Percentiles rank a stretch among this genome's conserved stretches.
Conservation (phyloP, 2,888 invertebrate genomes). For the Magallana nippona region DNA sequence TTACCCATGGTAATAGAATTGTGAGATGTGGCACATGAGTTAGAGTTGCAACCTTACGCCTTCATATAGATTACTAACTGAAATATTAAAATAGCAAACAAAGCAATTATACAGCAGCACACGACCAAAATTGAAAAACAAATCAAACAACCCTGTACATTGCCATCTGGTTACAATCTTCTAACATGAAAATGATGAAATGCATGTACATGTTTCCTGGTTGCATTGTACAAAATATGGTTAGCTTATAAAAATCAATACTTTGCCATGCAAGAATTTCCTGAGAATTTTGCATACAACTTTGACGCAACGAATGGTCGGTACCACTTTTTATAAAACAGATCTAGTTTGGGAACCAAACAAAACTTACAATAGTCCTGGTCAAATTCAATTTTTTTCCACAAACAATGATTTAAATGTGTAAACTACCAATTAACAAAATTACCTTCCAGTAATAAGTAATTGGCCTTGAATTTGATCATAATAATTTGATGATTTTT, state of each 20-base stretch:
- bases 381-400: constrained; percentile 28
- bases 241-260: not conserved
- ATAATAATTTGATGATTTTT: constrained; percentile 47
- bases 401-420: constrained; percentile 35
- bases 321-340: constrained; percentile 35
- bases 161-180: too few species aligned
- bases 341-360: constrained; percentile 31
- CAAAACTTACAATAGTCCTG: constrained; percentile 16
- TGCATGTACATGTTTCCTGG: too few species aligned
- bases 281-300: not conserved
- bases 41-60: too few species aligned
- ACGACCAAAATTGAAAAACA: too few species aligned
- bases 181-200: too few species aligned
- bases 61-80: too few species aligned
- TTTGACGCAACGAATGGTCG: constrained; percentile 23
- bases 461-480: constrained; percentile 55
- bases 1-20: too few species aligned
- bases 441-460: constrained; percentile 18
- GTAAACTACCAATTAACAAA: constrained; percentile 43
- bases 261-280: not conserved
- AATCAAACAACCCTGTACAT: too few species aligned
- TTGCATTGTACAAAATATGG: not conserved
- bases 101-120: too few species aligned
- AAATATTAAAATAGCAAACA: too few species aligned
- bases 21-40: too few species aligned